A percentile compares a stretch with the other conserved stretches of the same genome.
Evolutionary conservation across 2,888 invertebrate species (phyloP).

Genomic region (Ectemnius lituratus): DNA sequence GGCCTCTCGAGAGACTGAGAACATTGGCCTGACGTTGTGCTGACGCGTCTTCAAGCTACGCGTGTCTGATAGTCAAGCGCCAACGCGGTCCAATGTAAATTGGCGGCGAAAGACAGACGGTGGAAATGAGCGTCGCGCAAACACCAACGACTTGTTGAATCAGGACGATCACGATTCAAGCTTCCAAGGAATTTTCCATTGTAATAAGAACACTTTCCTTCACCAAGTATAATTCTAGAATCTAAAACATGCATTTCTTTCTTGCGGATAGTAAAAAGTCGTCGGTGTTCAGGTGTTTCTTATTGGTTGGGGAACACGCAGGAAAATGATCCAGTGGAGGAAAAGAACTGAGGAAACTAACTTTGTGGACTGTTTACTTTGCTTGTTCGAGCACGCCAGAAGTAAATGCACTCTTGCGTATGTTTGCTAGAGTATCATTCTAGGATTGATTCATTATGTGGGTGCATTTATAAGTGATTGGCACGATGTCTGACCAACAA

Average conservation of each 20-base stretch:
- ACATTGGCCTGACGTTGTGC: slow-evolving; percentile 19
- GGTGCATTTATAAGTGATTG: too few species aligned
- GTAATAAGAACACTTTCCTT: too few species aligned
- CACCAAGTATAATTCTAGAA: too few species aligned
- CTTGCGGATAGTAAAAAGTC: too few species aligned
- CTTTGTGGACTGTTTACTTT: not conserved
- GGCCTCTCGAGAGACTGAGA: slow-evolving; percentile 4
- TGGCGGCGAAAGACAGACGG: slow-evolving; percentile 32
- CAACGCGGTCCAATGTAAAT: slow-evolving; percentile 29
- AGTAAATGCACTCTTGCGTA: not conserved
- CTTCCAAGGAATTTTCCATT: too few species aligned
- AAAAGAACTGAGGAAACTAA: not conserved
- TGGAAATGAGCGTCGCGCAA: slow-evolving; percentile 47
- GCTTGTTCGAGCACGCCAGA: not conserved
- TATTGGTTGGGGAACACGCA: too few species aligned
- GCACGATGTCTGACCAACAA: slow-evolving; percentile 13
- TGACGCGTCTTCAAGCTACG: too few species aligned
- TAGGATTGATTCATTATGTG: not conserved
- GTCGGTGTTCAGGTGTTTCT: too few species aligned
- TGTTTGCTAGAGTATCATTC: not conserved
- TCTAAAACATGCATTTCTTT: too few species aligned
- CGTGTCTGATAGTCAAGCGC: too few species aligned
- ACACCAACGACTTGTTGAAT: slow-evolving; percentile 64
- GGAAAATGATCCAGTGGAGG: too few species aligned
- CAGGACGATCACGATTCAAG: slow-evolving; percentile 27